phyloP scores from a whole-genome alignment of 2,888 invertebrate species.

The Oxyscelio sp. region DNA sequence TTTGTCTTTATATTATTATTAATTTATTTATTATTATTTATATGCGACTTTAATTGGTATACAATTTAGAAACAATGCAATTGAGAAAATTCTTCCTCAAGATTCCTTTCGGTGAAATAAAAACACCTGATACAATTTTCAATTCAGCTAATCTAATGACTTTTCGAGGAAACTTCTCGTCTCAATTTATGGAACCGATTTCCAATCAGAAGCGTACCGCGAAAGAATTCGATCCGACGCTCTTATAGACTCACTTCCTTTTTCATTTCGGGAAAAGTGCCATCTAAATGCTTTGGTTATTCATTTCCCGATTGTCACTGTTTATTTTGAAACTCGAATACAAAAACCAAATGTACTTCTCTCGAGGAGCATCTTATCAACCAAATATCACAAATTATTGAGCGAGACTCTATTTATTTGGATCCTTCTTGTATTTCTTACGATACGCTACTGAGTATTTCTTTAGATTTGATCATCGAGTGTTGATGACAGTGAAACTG shows the following conservation, averaged over 20 bases:
- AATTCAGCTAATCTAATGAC: background rate
- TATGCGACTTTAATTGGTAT: background rate
- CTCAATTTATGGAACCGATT: slow-evolving; percentile 29
- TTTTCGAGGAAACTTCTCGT: background rate
- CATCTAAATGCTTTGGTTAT: slow-evolving; percentile 15
- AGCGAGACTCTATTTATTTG: background rate
- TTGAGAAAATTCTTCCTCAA: no score
- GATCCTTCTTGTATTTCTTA: background rate
- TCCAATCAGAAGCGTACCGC: slow-evolving; percentile 28
- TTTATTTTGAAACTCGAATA: background rate
- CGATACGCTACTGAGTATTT: background rate
- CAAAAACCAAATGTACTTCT: background rate
- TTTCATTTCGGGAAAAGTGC: background rate
- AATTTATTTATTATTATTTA: no score
- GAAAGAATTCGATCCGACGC: slow-evolving; percentile 19
- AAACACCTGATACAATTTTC: background rate
- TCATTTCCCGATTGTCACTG: background rate
- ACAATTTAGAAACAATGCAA: no score
- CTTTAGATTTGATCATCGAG: no score
- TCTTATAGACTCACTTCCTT: slow-evolving; percentile 11
- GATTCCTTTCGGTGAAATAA: no score
- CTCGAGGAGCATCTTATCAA: background rate
- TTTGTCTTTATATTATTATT: no score
- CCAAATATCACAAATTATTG: background rate
- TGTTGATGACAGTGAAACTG: no score